Conservation (phyloP, 2,113 vertebrate species). For the Tragelaphus scriptus region DNA sequence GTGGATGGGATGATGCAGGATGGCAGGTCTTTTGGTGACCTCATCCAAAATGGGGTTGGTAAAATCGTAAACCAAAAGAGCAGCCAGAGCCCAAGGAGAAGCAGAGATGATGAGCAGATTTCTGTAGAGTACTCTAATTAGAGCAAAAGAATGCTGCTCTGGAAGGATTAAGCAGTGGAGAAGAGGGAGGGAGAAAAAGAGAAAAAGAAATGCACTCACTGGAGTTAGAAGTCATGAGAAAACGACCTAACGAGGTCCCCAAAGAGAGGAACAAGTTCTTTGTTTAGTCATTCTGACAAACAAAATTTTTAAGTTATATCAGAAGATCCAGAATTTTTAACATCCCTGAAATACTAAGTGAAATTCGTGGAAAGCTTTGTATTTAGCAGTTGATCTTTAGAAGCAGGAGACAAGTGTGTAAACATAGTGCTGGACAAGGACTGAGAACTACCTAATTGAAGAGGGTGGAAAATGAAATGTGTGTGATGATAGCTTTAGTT, state of each 20-base stretch:
- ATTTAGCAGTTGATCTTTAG: neutral
- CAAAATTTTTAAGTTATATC: neutral
- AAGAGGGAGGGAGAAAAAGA: neutral
- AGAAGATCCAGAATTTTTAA: neutral
- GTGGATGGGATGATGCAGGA: neutral
- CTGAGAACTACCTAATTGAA: neutral
- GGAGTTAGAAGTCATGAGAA: conserved; percentile 42
- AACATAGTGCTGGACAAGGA: neutral
- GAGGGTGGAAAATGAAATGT: neutral
- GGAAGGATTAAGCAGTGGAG: neutral
- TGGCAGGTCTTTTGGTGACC: neutral
- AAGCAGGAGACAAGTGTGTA: neutral
- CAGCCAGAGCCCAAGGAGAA: neutral
- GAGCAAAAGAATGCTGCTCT: neutral
- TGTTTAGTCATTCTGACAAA: neutral
- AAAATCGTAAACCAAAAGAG: neutral
- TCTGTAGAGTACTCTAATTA: neutral
- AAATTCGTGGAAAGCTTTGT: neutral
- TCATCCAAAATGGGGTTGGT: neutral
- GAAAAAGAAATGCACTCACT: neutral
- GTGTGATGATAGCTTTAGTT: neutral
- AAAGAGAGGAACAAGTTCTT: neutral
- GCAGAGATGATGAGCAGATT: neutral
- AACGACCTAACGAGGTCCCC: neutral
- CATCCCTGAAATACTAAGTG: neutral